phyloP scores from a whole-genome alignment of 2,888 invertebrate genomes.

The Esperia sulphurella region DNA sequence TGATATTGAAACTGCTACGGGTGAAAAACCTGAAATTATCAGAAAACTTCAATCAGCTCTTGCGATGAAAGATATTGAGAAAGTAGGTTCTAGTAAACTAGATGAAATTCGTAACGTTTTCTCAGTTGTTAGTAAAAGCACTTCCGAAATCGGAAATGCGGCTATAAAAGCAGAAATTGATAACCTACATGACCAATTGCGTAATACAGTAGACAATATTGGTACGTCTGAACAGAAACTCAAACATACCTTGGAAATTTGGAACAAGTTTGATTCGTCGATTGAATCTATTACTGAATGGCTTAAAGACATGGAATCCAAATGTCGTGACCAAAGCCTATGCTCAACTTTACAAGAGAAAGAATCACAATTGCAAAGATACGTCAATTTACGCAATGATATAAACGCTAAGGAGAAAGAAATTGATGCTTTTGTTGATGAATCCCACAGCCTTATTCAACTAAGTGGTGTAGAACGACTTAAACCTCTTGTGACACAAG shows the following conservation, averaged over 20 bases:
- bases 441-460: conserved; percentile 91
- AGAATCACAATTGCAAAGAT: conserved; percentile 84
- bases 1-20: conserved; percentile 89
- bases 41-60: conserved; percentile 84
- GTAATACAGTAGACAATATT: conserved; percentile 83
- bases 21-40: conserved; percentile 90
- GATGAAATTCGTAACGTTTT: conserved; percentile 84
- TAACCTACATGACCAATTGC: conserved; percentile 82
- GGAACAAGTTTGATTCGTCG: conserved; percentile 92
- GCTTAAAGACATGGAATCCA: conserved; percentile 90
- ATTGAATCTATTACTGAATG: conserved; percentile 90
- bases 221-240: conserved; percentile 86
- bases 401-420: conserved; percentile 90
- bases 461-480: conserved; percentile 91
- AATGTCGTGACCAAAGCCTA: conserved; percentile 91
- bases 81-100: conserved; percentile 82
- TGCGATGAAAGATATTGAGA: conserved; percentile 82
- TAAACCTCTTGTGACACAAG: conserved; percentile 91
- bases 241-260: conserved; percentile 86
- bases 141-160: conserved; percentile 88
- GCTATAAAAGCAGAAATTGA: conserved; percentile 86
- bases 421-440: conserved; percentile 93
- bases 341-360: conserved; percentile 91
- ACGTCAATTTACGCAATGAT: conserved; percentile 86
- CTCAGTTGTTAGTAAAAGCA: conserved; percentile 84